These are phyloP conservation scores for Eira barbara DNA, from an alignment of 2,113 vertebrate species.

Conservation along the genomic window DNA sequence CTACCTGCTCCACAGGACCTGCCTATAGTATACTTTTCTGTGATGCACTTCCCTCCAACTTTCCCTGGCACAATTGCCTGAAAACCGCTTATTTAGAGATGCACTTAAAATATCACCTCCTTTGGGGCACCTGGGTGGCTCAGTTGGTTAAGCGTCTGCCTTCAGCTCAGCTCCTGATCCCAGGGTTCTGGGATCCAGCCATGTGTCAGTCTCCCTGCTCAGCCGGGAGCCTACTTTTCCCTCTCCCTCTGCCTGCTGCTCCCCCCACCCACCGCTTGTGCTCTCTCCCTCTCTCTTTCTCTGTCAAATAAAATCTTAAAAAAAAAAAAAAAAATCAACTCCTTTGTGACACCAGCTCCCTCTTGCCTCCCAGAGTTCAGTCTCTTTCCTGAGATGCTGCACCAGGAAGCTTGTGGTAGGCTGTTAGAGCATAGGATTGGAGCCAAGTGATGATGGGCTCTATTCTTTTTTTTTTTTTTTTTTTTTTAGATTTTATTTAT, in stretches of 20 bases:
- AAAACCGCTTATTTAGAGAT: neutral
- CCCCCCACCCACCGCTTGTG: too few relatives aligned
- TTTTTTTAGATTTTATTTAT: too few relatives aligned
- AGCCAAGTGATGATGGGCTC: neutral
- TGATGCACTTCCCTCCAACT: neutral
- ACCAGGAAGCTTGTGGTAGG: neutral
- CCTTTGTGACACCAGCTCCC: neutral
- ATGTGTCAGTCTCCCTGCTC: too few relatives aligned
- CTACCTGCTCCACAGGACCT: neutral
- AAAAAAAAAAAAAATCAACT: neutral
- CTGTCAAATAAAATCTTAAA: neutral
- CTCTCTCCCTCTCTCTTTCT: neutral
- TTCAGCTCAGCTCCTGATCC: too few relatives aligned
- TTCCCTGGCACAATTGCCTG: neutral
- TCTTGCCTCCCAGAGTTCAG: neutral
- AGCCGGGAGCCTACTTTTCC: neutral
- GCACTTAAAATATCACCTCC: neutral
- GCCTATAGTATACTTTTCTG: neutral
- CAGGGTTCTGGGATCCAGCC: too few relatives aligned
- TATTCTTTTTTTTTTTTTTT: neutral
- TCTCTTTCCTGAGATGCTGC: neutral
- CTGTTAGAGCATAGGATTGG: neutral
- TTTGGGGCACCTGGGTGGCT: too few relatives aligned
- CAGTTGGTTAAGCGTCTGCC: too few relatives aligned
- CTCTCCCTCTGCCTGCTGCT: neutral